These are phyloP conservation scores for Poecilia latipinna DNA, from an alignment of 2,113 vertebrate genomes.

Conservation along the genomic window DNA sequence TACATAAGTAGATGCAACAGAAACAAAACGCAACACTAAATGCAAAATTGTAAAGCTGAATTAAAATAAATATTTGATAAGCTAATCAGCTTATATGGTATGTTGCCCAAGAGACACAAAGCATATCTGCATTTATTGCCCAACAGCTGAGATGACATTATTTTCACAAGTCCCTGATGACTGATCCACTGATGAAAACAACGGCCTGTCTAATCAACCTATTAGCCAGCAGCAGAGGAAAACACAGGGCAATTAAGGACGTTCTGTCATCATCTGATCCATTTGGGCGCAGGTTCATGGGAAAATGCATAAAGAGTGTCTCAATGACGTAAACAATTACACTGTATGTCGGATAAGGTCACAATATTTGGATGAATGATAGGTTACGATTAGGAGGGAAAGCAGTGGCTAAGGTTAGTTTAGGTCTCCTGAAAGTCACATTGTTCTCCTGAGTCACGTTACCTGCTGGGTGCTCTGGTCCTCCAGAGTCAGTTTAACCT, in stretches of 20 bases:
- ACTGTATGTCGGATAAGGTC: background rate
- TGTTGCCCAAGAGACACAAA: background rate
- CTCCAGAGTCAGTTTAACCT: conserved; percentile 94
- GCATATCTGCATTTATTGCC: conserved; percentile 1
- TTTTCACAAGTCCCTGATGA: conserved; percentile 39
- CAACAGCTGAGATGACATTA: background rate
- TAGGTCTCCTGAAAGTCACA: background rate
- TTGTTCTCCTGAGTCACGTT: background rate
- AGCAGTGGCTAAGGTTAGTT: background rate
- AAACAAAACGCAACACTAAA: background rate
- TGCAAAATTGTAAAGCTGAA: background rate
- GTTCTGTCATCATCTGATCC: conserved; percentile 16
- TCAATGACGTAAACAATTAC: too few relatives aligned
- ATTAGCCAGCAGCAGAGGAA: conserved; percentile 45
- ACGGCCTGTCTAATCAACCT: conserved; percentile 53
- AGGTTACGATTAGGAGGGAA: background rate
- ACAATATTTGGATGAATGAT: background rate
- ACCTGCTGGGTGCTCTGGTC: conserved; percentile 97
- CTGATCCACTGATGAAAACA: conserved; percentile 50
- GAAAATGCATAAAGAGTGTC: too few relatives aligned
- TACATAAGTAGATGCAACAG: background rate
- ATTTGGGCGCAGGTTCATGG: conserved; percentile 5
- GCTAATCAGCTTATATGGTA: background rate
- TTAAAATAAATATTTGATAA: background rate
- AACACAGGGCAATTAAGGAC: conserved; percentile 61